These are phyloP conservation scores for Porites rus DNA, from an alignment of 92 coral and sea anemone genomes.

Conservation along the genomic window DNA sequence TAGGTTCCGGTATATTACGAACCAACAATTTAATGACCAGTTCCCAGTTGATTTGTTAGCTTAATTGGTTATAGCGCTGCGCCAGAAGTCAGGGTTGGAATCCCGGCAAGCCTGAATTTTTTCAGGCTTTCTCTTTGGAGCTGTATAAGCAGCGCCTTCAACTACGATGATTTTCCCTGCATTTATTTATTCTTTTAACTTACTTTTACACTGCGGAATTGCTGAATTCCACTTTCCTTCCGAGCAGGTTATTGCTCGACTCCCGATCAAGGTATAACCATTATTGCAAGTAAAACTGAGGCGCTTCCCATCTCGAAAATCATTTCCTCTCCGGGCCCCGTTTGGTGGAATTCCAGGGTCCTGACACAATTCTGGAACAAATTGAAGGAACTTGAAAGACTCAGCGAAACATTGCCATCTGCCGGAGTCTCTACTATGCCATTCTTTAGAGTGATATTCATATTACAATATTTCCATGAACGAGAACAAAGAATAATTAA, in stretches of 20 bases:
- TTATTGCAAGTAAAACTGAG: conserved; percentile 47
- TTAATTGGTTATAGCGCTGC: too few species aligned
- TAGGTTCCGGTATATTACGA: background rate
- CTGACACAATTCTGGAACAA: background rate
- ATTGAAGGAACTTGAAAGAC: background rate
- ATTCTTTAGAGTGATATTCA: too few species aligned
- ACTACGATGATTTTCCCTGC: background rate
- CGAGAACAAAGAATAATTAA: too few species aligned
- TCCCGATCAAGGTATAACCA: conserved; percentile 68
- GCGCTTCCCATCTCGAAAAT: conserved; percentile 25
- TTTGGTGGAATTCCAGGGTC: conserved; percentile 39
- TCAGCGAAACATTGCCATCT: too few species aligned
- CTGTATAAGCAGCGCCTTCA: background rate
- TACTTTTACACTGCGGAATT: conserved; percentile 61
- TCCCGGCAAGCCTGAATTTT: too few species aligned
- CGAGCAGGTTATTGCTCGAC: conserved; percentile 41
- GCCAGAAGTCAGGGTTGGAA: too few species aligned
- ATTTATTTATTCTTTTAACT: background rate
- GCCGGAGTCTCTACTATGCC: too few species aligned
- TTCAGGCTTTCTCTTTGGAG: too few species aligned
- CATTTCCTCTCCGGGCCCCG: conserved; percentile 16
- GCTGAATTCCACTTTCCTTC: conserved; percentile 71
- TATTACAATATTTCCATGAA: too few species aligned
- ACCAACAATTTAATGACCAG: background rate
- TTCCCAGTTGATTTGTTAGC: too few species aligned